Evolutionary conservation across 2,797 vertebrate genomes (phyloP).

Genomic region (Chaetodon trifasciatus): DNA sequence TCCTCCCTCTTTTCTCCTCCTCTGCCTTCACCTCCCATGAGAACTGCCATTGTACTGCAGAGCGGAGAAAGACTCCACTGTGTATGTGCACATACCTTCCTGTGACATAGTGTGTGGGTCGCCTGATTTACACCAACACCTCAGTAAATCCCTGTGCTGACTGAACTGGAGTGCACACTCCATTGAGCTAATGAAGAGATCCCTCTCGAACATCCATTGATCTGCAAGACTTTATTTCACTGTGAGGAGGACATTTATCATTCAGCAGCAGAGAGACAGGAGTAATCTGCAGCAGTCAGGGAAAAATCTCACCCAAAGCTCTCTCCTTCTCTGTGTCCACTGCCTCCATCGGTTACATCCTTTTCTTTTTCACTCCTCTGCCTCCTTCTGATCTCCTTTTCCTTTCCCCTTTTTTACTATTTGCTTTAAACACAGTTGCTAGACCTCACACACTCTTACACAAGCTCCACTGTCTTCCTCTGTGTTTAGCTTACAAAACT

Average conservation of each 20-base stretch:
- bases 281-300: conserved; percentile 41
- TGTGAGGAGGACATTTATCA: conserved; percentile 61
- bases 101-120: conserved; percentile 14
- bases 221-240: conserved; percentile 61
- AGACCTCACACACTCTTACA: not conserved
- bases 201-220: conserved; percentile 65
- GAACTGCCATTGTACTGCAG: conserved; percentile 47
- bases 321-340: conserved; percentile 1
- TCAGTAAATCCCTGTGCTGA: conserved; percentile 59
- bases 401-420: not conserved
- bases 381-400: conserved; percentile 3
- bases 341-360: conserved; percentile 11
- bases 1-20: conserved; percentile 32
- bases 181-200: conserved; percentile 77
- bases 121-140: conserved; percentile 63
- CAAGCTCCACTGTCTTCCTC: conserved; percentile 27
- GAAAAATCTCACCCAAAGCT: conserved; percentile 40
- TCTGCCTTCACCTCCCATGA: conserved; percentile 53
- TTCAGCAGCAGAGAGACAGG: conserved; percentile 44
- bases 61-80: conserved; percentile 10
- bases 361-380: not conserved
- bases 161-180: conserved; percentile 44
- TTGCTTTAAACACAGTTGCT: not conserved
- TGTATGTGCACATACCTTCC: not conserved
- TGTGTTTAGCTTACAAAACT: conserved; percentile 30